A percentile compares a stretch with the other conserved stretches of the same genome.
These are phyloP conservation scores for Nannobrachium achirus DNA, from an alignment of 2,113 vertebrate genomes.

Conservation along the genomic window DNA sequence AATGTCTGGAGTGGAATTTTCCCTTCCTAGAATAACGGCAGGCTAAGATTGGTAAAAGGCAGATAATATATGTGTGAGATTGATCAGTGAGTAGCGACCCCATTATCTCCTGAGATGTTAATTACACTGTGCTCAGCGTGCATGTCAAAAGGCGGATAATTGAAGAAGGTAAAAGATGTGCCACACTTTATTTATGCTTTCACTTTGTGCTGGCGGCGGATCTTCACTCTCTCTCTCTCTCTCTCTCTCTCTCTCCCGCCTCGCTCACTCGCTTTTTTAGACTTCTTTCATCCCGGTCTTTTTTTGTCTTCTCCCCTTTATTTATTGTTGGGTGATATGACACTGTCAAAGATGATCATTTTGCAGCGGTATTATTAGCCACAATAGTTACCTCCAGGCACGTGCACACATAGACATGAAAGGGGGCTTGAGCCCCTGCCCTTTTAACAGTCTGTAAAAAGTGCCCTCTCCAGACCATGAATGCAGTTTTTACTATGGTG, in stretches of 20 bases:
- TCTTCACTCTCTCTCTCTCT: constrained; percentile 39
- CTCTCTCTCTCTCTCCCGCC: constrained; percentile 17
- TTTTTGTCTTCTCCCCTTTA: constrained; percentile 63
- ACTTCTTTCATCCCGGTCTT: constrained; percentile 28
- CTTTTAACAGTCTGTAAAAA: no score
- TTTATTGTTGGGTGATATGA: constrained; percentile 75
- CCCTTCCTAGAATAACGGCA: constrained; percentile 63
- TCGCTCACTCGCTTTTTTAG: constrained; percentile 21
- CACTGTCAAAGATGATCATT: constrained; percentile 71
- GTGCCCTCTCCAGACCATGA: no score
- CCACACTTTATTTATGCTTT: constrained; percentile 82
- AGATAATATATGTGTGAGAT: constrained; percentile 82
- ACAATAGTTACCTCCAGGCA: constrained; percentile 39
- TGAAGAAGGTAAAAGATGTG: constrained; percentile 84
- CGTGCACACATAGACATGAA: no score
- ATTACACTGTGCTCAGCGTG: constrained; percentile 82
- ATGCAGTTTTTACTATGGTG: no score
- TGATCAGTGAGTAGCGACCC: constrained; percentile 84
- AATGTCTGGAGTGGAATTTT: constrained; percentile 49
- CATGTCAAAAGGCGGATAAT: constrained; percentile 84
- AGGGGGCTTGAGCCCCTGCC: no score
- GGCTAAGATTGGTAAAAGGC: constrained; percentile 71
- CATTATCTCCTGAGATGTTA: constrained; percentile 86
- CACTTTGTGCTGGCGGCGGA: constrained; percentile 64
- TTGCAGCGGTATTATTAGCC: constrained; percentile 65